Evolutionary conservation across 2,888 invertebrate species (phyloP), one percentile per base, ranked within the genome.

Genomic region (Apocheima hispidaria): DNA sequence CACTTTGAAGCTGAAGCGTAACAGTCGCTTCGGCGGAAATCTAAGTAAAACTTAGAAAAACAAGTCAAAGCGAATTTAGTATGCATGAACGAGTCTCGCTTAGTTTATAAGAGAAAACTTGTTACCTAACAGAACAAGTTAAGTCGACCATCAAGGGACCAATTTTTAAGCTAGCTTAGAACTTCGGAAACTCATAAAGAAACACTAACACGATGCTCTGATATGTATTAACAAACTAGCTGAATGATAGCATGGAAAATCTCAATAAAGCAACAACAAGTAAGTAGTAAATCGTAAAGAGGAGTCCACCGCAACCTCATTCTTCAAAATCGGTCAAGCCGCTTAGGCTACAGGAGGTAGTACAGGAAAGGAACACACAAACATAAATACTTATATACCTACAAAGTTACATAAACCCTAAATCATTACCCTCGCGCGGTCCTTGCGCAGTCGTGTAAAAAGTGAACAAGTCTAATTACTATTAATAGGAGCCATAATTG

Each of bases 161-260:
- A 44, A 20, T 48, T 33, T 48, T 48, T 33, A 33, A 33, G 48
- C 48, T 33, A 48, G n/a, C n/a, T 33, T 33, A 33, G 30, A 33
- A 48, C 33, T 48, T 48, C 26, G 44, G 10, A 10, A 44, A 44
- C 28, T 16, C 12, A 33, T 20, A 33, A 33, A 48, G 48, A 33
- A 48, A 33, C 18, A 48, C 33, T 33, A 30, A 33, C 33, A 21
- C 30, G 5, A 23, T n/a, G 10, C 4, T 33, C 28, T 18, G 18
- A 44, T 46, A 33, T 48, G 26, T 4, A 44, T 12, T 41, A 41
- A 12, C 12, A 40, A 40, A 21, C 12, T 40, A 26, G 9, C 16
- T 28, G 9, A 14, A 26, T n/a, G 2, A 6, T 16, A 43, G 26
- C 43, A 2, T 2, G 10, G 10, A 10, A 18, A 14, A 46, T 16